phyloP scores from a whole-genome alignment of 2,888 invertebrate genomes.

The Thecocarcelia acutangulata region DNA sequence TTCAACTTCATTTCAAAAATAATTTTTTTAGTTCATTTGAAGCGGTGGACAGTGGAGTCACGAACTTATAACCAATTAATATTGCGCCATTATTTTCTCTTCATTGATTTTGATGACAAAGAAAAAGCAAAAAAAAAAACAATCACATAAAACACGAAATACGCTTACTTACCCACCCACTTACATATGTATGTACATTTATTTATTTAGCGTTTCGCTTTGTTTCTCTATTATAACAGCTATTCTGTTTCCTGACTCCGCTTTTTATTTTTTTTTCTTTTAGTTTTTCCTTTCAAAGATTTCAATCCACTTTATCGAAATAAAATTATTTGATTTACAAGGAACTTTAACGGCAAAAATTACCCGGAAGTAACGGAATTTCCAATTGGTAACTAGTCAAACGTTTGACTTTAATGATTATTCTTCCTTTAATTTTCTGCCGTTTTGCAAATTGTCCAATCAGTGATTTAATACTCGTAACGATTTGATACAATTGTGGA shows the following conservation, averaged over 20 bases:
- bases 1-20: too few relatives aligned
- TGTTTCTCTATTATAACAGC: constrained; percentile 40
- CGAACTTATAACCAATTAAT: constrained; percentile 16
- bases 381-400: constrained; percentile 55
- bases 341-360: constrained; percentile 16
- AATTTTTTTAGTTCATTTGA: not conserved
- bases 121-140: not conserved
- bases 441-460: constrained; percentile 22
- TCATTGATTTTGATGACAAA: not conserved
- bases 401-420: constrained; percentile 62
- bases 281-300: constrained; percentile 27
- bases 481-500: constrained; percentile 8
- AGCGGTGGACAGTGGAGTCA: not conserved
- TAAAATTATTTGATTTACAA: constrained; percentile 31
- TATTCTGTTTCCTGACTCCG: constrained; percentile 55
- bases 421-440: constrained; percentile 32
- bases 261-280: constrained; percentile 15
- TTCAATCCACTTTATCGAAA: constrained; percentile 36
- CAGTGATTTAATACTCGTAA: constrained; percentile 10
- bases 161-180: too few relatives aligned
- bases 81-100: not conserved
- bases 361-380: constrained; percentile 56
- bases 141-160: constrained; percentile 1
- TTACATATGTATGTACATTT: too few relatives aligned
- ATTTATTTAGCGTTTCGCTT: constrained; percentile 21